These are phyloP conservation scores for Amphipoea oculea DNA, from an alignment of 2,888 invertebrate genomes.

Conservation along the genomic window DNA sequence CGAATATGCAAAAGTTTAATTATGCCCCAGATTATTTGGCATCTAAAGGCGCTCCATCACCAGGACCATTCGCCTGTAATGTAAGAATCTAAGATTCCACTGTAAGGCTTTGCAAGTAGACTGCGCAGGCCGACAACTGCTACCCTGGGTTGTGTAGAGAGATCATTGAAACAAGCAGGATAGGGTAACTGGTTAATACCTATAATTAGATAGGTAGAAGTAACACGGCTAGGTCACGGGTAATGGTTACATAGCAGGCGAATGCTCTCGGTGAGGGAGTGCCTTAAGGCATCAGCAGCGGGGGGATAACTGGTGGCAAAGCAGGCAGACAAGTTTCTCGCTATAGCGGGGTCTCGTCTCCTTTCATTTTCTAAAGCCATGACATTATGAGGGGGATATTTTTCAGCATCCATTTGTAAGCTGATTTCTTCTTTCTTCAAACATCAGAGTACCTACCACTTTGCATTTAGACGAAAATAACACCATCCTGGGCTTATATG, in stretches of 20 bases:
- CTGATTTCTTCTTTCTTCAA: background rate
- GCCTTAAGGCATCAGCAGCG: background rate
- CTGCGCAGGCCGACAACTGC: background rate
- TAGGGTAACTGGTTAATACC: too few species aligned
- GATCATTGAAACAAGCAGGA: background rate
- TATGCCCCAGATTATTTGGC: background rate
- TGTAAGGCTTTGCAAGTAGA: background rate
- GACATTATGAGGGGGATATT: too few species aligned
- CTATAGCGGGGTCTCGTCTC: background rate
- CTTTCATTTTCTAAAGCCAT: background rate
- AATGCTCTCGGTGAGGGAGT: too few species aligned
- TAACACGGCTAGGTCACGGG: too few species aligned
- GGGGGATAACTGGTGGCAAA: background rate
- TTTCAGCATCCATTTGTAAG: background rate
- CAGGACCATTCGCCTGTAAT: background rate
- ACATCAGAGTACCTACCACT: too few species aligned
- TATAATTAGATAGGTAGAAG: too few species aligned
- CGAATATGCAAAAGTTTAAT: background rate
- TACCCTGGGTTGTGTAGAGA: background rate
- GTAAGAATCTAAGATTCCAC: background rate
- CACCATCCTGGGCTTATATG: too few species aligned
- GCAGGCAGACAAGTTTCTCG: background rate
- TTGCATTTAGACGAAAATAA: background rate
- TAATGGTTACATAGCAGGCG: too few species aligned
- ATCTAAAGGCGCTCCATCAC: background rate